Percentiles rank a stretch among this genome's conserved stretches.
Conservation (phyloP, 1,140 invertebrate species). For the Fopius arisanus region DNA sequence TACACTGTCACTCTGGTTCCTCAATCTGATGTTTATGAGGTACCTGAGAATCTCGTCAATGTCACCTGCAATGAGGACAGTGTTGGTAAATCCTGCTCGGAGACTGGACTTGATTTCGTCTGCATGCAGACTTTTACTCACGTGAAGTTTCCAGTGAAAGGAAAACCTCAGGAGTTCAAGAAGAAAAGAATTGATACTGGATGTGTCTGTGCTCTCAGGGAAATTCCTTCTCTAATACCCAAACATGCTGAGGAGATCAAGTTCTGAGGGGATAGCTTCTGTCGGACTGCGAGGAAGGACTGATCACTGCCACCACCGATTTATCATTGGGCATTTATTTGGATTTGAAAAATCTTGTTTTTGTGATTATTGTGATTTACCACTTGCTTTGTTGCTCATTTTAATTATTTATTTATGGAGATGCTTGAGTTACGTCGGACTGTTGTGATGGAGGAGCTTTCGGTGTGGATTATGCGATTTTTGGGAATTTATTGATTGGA, state of each 20-base stretch:
- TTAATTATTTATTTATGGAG: too few relatives aligned
- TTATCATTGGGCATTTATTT: too few relatives aligned
- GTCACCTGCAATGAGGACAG: slow-evolving; percentile 12
- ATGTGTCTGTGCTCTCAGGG: slow-evolving; percentile 17
- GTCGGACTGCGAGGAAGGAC: too few relatives aligned
- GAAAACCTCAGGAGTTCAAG: not conserved
- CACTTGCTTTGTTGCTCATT: too few relatives aligned
- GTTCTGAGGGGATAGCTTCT: too few relatives aligned
- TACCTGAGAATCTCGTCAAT: slow-evolving; percentile 14
- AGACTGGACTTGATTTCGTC: not conserved
- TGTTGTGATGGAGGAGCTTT: too few relatives aligned
- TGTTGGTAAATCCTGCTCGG: not conserved
- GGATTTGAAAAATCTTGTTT: too few relatives aligned
- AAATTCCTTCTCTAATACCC: not conserved
- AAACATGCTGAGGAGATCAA: not conserved
- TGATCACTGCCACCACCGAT: too few relatives aligned
- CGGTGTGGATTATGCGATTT: too few relatives aligned
- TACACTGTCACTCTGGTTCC: not conserved
- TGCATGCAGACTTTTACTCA: slow-evolving; percentile 18
- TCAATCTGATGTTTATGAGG: not conserved
- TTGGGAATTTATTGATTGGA: too few relatives aligned
- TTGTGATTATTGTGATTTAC: too few relatives aligned
- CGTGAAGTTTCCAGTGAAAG: not conserved
- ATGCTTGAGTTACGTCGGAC: too few relatives aligned
- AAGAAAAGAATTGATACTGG: slow-evolving; percentile 13